Conservation (phyloP, 2,888 invertebrate genomes). For the Zonitis immaculata region DNA sequence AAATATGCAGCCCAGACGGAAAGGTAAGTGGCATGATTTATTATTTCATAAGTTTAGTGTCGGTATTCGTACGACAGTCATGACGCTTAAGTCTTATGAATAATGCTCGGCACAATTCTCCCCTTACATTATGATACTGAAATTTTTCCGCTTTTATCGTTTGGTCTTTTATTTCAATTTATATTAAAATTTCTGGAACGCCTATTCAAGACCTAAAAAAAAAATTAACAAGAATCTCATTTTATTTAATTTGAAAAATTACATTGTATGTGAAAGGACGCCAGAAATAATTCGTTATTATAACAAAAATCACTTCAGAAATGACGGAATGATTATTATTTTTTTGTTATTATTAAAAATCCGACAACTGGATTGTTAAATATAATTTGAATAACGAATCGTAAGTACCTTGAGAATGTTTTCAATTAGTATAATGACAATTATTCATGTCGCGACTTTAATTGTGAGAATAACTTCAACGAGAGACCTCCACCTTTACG, state of each 20-base stretch:
- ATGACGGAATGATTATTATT: no score
- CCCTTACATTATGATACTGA: conserved; percentile 5
- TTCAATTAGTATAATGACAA: background rate
- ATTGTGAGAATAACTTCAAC: background rate
- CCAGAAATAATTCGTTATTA: no score
- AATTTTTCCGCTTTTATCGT: conserved; percentile 6
- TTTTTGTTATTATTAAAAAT: no score
- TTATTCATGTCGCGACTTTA: background rate
- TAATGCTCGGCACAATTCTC: conserved; percentile 10
- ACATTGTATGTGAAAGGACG: background rate
- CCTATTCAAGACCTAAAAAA: background rate
- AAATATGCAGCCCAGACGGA: conserved; percentile 78
- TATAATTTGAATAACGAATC: background rate
- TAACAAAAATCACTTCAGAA: no score
- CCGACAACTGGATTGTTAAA: background rate
- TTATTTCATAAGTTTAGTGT: conserved; percentile 25
- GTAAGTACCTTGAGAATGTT: background rate
- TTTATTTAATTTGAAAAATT: background rate
- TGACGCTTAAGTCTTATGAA: conserved; percentile 16
- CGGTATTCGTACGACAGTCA: conserved; percentile 6
- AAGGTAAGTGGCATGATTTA: conserved; percentile 56
- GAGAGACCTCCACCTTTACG: background rate
- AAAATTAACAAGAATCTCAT: background rate
- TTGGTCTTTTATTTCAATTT: conserved; percentile 16
- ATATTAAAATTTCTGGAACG: conserved; percentile 12